Conservation (phyloP, 92 coral and sea anemone genomes). For the Montipora capitata region DNA sequence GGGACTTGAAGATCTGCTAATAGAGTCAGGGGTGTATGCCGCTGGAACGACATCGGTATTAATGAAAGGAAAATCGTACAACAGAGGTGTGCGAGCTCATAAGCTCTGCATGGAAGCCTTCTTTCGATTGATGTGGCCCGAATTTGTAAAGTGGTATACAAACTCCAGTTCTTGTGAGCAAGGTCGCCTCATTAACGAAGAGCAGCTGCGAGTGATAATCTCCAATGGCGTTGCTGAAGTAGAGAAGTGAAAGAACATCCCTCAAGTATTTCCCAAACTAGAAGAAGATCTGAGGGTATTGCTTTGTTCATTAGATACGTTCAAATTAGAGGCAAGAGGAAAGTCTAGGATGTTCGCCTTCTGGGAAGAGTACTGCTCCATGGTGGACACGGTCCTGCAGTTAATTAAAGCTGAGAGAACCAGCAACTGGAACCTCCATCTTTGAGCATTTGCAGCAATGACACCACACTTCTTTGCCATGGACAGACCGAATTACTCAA, state of each 20-base stretch:
- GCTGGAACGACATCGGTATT: background rate
- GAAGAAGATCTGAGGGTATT: too few relatives aligned
- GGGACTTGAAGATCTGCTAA: too few relatives aligned
- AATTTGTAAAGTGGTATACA: too few relatives aligned
- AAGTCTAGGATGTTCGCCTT: background rate
- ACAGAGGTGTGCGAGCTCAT: conserved; percentile 3
- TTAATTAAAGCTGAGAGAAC: background rate
- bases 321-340: too few relatives aligned
- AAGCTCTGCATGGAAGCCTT: background rate
- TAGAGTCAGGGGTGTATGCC: too few relatives aligned
- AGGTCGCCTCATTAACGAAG: too few relatives aligned
- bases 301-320: too few relatives aligned
- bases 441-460: background rate
- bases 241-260: too few relatives aligned
- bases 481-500: background rate
- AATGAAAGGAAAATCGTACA: background rate
- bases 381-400: background rate
- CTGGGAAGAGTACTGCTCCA: background rate
- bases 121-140: too few relatives aligned
- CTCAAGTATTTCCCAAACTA: too few relatives aligned
- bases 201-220: too few relatives aligned
- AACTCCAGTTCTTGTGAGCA: background rate
- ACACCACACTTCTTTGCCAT: background rate
- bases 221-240: too few relatives aligned
- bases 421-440: background rate